Evolutionary conservation across 2,888 invertebrate genomes (phyloP).

Genomic region (Mythimna pallens): DNA sequence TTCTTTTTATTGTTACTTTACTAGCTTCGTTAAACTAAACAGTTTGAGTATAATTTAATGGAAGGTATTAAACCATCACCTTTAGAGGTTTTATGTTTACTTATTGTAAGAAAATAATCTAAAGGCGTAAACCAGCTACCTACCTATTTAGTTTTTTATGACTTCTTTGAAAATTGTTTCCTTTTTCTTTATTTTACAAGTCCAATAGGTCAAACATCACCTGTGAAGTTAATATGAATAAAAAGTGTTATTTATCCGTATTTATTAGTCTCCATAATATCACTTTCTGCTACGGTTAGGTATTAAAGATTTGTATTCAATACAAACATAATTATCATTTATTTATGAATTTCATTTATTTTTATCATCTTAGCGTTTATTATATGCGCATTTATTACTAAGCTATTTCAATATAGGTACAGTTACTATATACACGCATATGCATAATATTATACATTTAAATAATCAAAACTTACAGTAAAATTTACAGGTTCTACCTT

Average conservation of each 20-base stretch:
- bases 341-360: slow-evolving; percentile 14
- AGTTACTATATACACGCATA: background rate
- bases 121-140: slow-evolving; percentile 31
- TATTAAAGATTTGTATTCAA: slow-evolving; percentile 12
- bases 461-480: background rate
- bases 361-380: background rate
- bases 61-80: slow-evolving; percentile 36
- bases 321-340: background rate
- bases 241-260: slow-evolving; percentile 42
- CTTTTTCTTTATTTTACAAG: slow-evolving; percentile 29
- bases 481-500: background rate
- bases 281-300: slow-evolving; percentile 16
- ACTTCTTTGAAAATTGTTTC: slow-evolving; percentile 34
- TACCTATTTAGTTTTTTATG: slow-evolving; percentile 39
- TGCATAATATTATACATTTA: background rate
- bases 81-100: slow-evolving; percentile 43
- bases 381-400: background rate
- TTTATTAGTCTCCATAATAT: slow-evolving; percentile 29
- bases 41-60: slow-evolving; percentile 38
- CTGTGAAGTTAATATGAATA: slow-evolving; percentile 24
- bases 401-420: background rate
- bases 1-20: slow-evolving; percentile 15
- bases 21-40: slow-evolving; percentile 19
- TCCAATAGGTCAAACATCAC: slow-evolving; percentile 14
- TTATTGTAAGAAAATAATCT: slow-evolving; percentile 29